Evolutionary conservation across 2,888 invertebrate species (phyloP), one percentile per base, ranked within the genome.

Genomic region (Caenorhabditis imperialis): DNA sequence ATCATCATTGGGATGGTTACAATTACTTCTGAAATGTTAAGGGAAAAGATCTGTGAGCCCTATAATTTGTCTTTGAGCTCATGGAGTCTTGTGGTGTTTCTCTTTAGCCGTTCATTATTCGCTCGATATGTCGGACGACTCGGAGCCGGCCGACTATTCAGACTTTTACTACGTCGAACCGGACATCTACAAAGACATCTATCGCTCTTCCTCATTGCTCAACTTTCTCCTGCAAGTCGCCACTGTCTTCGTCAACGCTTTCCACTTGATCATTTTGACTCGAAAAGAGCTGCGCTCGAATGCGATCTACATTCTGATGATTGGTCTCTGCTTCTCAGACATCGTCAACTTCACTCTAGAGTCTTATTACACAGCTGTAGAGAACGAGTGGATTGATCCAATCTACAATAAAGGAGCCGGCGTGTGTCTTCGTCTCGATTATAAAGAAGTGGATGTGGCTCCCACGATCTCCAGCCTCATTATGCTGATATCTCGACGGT

Each of bases 261-360:
- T 42, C 20, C 51, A 61, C 25, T 51, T 61, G 10, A 14, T 44
- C 18, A 25, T 62, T 27, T 18, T 62, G 5, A 45, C 45, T 6
- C 25, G 53, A 14, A 62, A 53, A 16, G 62, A 62, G 27, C 20
- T 62, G 1, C 23, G 62, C n/a, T 7, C 30, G 20, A 62, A 37
- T 30, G 6, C 45, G 6, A 45, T 62, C 12, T 62, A 62, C 25
- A 44, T 45, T 3, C 20, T 62, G 0, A 62, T 62, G 62, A 62
- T 45, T 27, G 62, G 25, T 5, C n/a, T 62, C 10, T 53, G 53
- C 22, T 5, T 62, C 0, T 27, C 16, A 16, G 62, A 62, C n/a
- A 7, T 42, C 1, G 12, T 44, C 3, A 7, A 18, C 16, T 16
- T 18, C 18, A 6, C 18, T 18, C 16, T 40, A 6, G 40, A 40